phyloP scores from a whole-genome alignment of 1,140 invertebrate genomes.

The Propsilocerus akamusi region DNA sequence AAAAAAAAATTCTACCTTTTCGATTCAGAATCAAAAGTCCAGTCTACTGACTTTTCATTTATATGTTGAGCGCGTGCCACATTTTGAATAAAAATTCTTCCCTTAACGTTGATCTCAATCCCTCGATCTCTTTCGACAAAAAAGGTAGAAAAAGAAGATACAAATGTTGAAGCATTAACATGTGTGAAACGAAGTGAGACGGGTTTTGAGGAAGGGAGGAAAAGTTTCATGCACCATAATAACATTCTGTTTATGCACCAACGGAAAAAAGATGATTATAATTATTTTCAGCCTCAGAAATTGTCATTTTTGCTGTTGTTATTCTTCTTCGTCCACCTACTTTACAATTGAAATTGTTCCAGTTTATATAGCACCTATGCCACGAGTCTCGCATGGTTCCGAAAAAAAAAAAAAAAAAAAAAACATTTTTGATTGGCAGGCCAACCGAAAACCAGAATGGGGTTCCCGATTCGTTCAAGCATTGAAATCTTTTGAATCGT shows the following conservation, averaged over 20 bases:
- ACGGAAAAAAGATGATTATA: not conserved
- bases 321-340: not conserved
- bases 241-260: constrained; percentile 1
- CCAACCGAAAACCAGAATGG: not conserved
- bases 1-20: no score
- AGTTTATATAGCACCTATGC: not conserved
- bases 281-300: constrained; percentile 1
- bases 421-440: not conserved
- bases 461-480: not conserved
- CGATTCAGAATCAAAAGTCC: no score
- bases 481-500: constrained; percentile 1
- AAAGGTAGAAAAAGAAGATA: not conserved
- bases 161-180: not conserved
- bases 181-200: not conserved
- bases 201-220: not conserved
- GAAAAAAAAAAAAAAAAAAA: not conserved
- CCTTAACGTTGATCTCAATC: constrained; percentile 1
- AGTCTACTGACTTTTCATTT: no score
- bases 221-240: not conserved
- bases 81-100: not conserved
- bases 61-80: not conserved
- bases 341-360: not conserved
- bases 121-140: no score
- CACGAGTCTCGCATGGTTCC: not conserved
- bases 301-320: not conserved